These are phyloP conservation scores for Meteorus sp. DNA, from an alignment of 1,140 invertebrate species.

Conservation along the genomic window DNA sequence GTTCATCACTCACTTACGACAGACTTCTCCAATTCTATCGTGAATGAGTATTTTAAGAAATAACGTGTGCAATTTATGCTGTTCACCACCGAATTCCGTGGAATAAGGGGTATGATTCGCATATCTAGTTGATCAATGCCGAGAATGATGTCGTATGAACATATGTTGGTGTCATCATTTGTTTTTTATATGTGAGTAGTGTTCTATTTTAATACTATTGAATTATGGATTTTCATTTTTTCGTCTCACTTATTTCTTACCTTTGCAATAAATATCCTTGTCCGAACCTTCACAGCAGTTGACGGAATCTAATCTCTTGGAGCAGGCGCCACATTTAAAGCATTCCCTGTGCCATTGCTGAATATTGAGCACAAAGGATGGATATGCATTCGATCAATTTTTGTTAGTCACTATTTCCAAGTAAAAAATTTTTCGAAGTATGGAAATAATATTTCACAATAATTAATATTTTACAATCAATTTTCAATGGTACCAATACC, in stretches of 20 bases:
- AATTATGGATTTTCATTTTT: slow-evolving; percentile 3
- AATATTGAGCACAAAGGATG: slow-evolving; percentile 47
- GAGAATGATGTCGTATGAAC: background rate
- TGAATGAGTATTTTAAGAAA: too few relatives aligned
- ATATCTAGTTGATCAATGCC: background rate
- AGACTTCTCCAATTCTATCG: too few relatives aligned
- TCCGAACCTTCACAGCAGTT: slow-evolving; percentile 94
- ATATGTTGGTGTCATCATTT: slow-evolving; percentile 21
- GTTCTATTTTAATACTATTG: background rate
- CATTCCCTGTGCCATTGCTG: slow-evolving; percentile 87
- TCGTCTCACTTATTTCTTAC: slow-evolving; percentile 61
- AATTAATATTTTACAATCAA: background rate
- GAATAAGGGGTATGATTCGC: too few relatives aligned
- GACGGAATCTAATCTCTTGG: slow-evolving; percentile 94
- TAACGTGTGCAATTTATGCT: too few relatives aligned
- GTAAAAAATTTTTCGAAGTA: too few relatives aligned
- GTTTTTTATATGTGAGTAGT: too few relatives aligned
- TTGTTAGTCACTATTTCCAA: slow-evolving; percentile 49
- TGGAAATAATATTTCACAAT: too few relatives aligned
- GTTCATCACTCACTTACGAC: too few relatives aligned
- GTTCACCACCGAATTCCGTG: too few relatives aligned
- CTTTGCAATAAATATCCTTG: slow-evolving; percentile 97
- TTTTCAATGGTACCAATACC: slow-evolving; percentile 2
- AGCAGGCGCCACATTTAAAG: slow-evolving; percentile 92
- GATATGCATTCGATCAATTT: too few relatives aligned